Evolutionary conservation across 2,888 invertebrate species (phyloP), one percentile per base, ranked within the genome.

Genomic region (Drosophila tripunctata): DNA sequence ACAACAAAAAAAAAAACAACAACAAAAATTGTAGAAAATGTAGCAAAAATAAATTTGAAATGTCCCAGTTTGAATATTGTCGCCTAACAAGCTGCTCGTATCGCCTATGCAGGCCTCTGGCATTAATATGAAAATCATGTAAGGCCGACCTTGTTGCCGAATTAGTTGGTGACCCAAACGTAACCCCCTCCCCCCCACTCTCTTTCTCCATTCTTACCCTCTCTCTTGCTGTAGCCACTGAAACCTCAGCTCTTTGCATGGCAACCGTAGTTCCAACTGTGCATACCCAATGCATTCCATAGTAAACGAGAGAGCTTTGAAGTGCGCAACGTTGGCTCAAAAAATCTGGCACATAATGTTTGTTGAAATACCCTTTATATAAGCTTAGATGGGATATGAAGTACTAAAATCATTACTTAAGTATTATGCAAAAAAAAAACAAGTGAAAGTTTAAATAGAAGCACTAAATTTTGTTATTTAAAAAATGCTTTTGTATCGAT

Each of bases 61-160:
- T 41, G 56, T 60, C 47, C 52, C 54, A 41, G 41, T 65, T 41
- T 58, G 44, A 54, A 64, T 52, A 40, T 47, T 57, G 41, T 33
- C 48, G 30, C 22, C 57, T 58, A 69, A 71, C 71, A 45, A 70
- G 68, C 68, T 62, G 50, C 2, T 15, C 50, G 47, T 43, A 68
- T 52, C 50, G 47, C 15, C 62, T 52, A 35, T 45, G 55, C 51
- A 17, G 27, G 43, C 57, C 58, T 40, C 58, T 40, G 35, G 21
- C 69, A 74, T 72, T 73, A 69, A 61, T 69, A 75, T 73, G 64
- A 75, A 61, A 73, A 75, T 61, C 70, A 69, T 72, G 72, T 57
- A 50, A 61, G 61, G 35, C 57, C 38, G 50, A 51, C 41, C 72
- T 47, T 43, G 57, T 75, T 71, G 76, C 75, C 57, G 75, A 63